Percentiles rank a stretch among this genome's conserved stretches.
These are phyloP conservation scores for Diorhabda carinulata DNA, from an alignment of 1,140 invertebrate species.

Conservation along the genomic window DNA sequence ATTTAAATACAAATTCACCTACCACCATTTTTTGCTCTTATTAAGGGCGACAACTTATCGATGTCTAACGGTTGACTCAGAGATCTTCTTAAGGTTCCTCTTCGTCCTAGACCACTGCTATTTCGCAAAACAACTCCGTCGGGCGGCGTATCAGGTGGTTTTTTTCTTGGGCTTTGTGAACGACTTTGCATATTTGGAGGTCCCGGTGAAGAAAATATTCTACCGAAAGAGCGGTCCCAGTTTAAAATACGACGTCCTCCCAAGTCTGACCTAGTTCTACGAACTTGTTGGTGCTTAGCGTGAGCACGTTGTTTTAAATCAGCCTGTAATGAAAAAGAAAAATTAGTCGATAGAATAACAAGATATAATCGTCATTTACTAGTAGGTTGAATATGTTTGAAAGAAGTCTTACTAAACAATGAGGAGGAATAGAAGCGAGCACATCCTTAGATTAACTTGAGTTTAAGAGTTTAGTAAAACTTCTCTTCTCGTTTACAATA, in stretches of 20 bases:
- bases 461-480: too few relatives aligned
- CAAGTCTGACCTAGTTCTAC: slow-evolving; percentile 59
- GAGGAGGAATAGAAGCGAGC: too few relatives aligned
- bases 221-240: slow-evolving; percentile 53
- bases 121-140: slow-evolving; percentile 40
- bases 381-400: too few relatives aligned
- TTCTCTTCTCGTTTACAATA: too few relatives aligned
- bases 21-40: slow-evolving; percentile 55
- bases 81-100: slow-evolving; percentile 59
- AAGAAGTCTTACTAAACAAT: too few relatives aligned
- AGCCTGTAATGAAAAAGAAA: slow-evolving; percentile 46
- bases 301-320: slow-evolving; percentile 52
- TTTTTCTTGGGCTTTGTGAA: slow-evolving; percentile 53
- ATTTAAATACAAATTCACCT: slow-evolving; percentile 18
- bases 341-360: neutral
- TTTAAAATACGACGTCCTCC: slow-evolving; percentile 57
- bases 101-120: slow-evolving; percentile 25
- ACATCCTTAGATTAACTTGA: too few relatives aligned
- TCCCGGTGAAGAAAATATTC: slow-evolving; percentile 59
- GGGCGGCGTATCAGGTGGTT: slow-evolving; percentile 46
- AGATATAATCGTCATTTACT: too few relatives aligned
- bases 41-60: slow-evolving; percentile 59
- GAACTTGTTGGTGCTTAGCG: slow-evolving; percentile 52
- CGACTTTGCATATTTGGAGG: slow-evolving; percentile 58
- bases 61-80: slow-evolving; percentile 70